A percentile compares a stretch with the other conserved stretches of the same genome.
Conservation (phyloP, 2,797 vertebrate species). For the Apogon hyalosoma region DNA sequence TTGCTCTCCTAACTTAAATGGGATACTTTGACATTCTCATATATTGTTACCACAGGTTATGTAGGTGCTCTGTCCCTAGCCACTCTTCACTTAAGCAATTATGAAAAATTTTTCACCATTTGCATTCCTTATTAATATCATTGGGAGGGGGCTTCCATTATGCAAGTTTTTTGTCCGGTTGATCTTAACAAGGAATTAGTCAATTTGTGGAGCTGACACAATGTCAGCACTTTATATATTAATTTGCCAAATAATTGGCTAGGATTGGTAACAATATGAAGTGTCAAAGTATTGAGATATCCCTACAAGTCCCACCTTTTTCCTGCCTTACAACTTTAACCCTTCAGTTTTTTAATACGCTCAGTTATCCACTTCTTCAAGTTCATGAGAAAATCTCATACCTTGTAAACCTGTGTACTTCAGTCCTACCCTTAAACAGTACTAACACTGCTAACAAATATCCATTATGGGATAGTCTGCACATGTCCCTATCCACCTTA, state of each 20-base stretch:
- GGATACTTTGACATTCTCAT: conserved; percentile 57
- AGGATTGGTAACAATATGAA: conserved; percentile 17
- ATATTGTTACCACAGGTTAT: neutral
- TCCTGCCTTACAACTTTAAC: neutral
- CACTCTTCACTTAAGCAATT: conserved; percentile 2
- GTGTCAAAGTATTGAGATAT: conserved; percentile 56
- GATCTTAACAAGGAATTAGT: conserved; percentile 28
- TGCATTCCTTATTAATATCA: conserved; percentile 26
- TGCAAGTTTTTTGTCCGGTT: conserved; percentile 21
- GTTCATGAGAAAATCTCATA: conserved; percentile 18
- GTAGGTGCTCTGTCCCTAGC: neutral
- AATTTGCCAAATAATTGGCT: conserved; percentile 5
- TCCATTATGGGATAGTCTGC: conserved; percentile 4
- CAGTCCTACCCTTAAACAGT: conserved; percentile 4
- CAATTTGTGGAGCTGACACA: neutral
- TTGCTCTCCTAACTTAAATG: conserved; percentile 30
- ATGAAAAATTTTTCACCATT: too few species aligned
- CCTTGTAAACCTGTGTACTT: neutral
- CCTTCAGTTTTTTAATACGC: conserved; percentile 16
- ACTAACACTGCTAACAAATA: conserved; percentile 19
- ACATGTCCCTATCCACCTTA: conserved; percentile 9
- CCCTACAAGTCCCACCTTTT: conserved; percentile 29
- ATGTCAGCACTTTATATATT: conserved; percentile 16
- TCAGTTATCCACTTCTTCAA: conserved; percentile 25
- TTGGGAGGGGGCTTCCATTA: conserved; percentile 4